Evolutionary conservation across 2,888 invertebrate species (phyloP).

Genomic region (Drosophila basisetae): DNA sequence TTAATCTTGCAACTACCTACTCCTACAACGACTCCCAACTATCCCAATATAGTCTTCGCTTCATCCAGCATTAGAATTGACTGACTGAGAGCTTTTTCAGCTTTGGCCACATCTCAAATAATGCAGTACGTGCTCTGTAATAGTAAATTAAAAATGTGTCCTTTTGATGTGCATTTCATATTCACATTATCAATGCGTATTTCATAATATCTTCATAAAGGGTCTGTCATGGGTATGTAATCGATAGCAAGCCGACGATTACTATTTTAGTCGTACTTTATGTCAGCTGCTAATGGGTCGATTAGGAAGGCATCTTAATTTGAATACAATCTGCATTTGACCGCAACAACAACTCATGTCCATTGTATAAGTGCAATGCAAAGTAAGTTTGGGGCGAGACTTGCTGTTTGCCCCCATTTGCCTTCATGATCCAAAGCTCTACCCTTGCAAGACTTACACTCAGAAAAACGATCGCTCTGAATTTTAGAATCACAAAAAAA

Average conservation of each 20-base stretch:
- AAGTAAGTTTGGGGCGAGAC: neutral
- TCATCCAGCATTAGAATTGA: neutral
- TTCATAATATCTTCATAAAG: neutral
- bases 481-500: neutral
- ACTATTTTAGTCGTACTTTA: neutral
- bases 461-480: neutral
- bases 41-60: neutral
- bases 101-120: neutral
- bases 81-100: neutral
- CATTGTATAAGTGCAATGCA: constrained; percentile 12
- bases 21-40: neutral
- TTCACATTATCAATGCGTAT: neutral
- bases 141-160: neutral
- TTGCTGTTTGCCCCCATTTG: constrained; percentile 26
- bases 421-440: neutral
- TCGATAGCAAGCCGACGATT: neutral
- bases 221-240: neutral
- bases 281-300: neutral
- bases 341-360: constrained; percentile 1
- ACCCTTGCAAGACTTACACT: neutral
- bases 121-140: neutral
- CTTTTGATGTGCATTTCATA: neutral
- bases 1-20: neutral
- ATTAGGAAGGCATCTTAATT: constrained; percentile 2
- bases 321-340: constrained; percentile 8